Percentiles rank a stretch among this genome's conserved stretches.
Conservation (phyloP, 2,797 vertebrate species). For the Sebastes melanostomus region DNA sequence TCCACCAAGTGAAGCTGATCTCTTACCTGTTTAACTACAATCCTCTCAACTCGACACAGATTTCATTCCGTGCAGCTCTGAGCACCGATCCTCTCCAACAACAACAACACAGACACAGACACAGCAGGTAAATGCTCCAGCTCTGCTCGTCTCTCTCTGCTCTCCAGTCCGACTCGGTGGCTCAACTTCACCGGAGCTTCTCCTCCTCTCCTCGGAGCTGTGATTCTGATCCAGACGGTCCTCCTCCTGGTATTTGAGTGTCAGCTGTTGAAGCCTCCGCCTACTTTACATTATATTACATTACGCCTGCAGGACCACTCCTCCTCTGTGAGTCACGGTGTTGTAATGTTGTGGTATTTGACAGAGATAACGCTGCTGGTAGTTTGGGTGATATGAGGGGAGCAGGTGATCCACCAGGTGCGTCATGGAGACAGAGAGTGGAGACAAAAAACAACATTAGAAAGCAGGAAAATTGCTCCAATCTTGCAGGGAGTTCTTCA, state of each 20-base stretch:
- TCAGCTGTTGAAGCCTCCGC: constrained; percentile 50
- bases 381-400: background rate
- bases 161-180: background rate
- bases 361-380: background rate
- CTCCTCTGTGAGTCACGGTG: constrained; percentile 40
- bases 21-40: constrained; percentile 50
- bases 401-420: constrained; percentile 22
- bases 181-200: constrained; percentile 36
- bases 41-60: constrained; percentile 12
- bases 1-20: background rate
- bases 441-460: background rate
- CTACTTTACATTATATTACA: constrained; percentile 28
- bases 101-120: background rate
- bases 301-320: constrained; percentile 30
- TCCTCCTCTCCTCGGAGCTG: constrained; percentile 35
- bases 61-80: constrained; percentile 30
- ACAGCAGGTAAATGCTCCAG: background rate
- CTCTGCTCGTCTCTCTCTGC: background rate
- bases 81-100: background rate
- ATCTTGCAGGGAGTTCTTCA: background rate
- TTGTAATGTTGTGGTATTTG: constrained; percentile 31
- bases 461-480: background rate
- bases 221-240: background rate
- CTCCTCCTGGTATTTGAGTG: constrained; percentile 32
- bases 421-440: background rate